Conservation (phyloP, 2,797 vertebrate genomes). For the Kryptolebias ocellatus region DNA sequence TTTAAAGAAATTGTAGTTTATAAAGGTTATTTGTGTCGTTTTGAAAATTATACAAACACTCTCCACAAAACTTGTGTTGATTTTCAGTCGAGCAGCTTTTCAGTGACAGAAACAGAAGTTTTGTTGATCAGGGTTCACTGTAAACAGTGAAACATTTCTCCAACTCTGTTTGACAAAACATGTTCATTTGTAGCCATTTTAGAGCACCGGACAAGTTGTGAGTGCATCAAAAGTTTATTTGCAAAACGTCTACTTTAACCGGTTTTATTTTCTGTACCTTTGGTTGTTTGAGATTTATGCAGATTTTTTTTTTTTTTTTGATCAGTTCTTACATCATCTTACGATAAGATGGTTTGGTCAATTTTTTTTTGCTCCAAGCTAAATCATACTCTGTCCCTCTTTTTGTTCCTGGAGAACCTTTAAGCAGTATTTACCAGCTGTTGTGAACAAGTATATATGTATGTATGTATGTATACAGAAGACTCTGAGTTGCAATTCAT, state of each 20-base stretch:
- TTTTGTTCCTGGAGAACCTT: slow-evolving; percentile 55
- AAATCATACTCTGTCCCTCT: slow-evolving; percentile 26
- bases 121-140: slow-evolving; percentile 15
- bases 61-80: slow-evolving; percentile 26
- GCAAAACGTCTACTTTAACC: neutral
- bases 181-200: slow-evolving; percentile 24
- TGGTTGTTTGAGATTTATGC: neutral
- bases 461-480: slow-evolving; percentile 62
- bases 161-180: slow-evolving; percentile 2
- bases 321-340: slow-evolving; percentile 3
- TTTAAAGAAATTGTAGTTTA: slow-evolving; percentile 63
- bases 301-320: neutral
- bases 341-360: neutral
- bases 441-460: slow-evolving; percentile 62
- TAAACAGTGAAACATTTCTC: neutral
- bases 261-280: no score
- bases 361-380: slow-evolving; percentile 29
- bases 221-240: slow-evolving; percentile 12
- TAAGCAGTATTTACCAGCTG: slow-evolving; percentile 76
- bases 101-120: slow-evolving; percentile 26
- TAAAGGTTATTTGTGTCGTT: slow-evolving; percentile 39
- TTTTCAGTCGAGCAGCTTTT: slow-evolving; percentile 23
- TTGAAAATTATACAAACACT: slow-evolving; percentile 40
- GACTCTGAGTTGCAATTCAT: slow-evolving; percentile 69
- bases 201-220: slow-evolving; percentile 14